A percentile compares a stretch with the other conserved stretches of the same genome.
Evolutionary conservation across 2,797 vertebrate species (phyloP).

Genomic region (Lutjanus argentimaculatus): DNA sequence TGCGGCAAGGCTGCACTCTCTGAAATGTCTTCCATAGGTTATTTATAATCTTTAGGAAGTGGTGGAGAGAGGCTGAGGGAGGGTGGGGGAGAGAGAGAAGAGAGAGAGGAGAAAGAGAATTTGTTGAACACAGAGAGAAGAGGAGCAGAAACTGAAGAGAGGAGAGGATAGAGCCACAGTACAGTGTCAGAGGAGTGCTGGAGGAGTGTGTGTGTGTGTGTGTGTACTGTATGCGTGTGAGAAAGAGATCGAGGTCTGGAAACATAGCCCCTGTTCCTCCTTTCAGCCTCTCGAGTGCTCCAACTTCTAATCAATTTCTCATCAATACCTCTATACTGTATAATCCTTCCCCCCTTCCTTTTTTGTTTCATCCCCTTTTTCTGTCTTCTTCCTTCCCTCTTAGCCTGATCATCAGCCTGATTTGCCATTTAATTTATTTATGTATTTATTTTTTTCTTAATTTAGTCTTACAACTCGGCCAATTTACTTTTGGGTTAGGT

Average conservation of each 20-base stretch:
- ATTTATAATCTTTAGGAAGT: slow-evolving; percentile 70
- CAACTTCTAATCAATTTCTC: slow-evolving; percentile 1
- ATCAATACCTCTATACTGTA: neutral
- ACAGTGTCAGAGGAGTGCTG: neutral
- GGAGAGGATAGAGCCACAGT: slow-evolving; percentile 9
- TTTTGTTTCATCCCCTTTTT: neutral
- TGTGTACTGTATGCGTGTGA: neutral
- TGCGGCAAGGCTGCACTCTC: slow-evolving; percentile 58
- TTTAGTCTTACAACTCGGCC: neutral
- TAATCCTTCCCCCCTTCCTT: neutral
- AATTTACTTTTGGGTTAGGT: neutral
- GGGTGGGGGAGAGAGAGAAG: slow-evolving; percentile 26
- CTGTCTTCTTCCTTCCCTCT: neutral
- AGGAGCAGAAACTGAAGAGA: slow-evolving; percentile 17
- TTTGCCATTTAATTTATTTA: neutral
- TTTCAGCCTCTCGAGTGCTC: slow-evolving; percentile 5
- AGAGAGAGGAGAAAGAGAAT: neutral
- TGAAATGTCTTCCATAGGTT: slow-evolving; percentile 72
- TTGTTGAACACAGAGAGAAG: slow-evolving; percentile 25
- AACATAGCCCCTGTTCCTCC: neutral
- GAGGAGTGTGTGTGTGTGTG: neutral
- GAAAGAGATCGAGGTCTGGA: slow-evolving; percentile 6
- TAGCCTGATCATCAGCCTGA: neutral
- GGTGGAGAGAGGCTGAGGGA: slow-evolving; percentile 39
- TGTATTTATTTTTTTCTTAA: neutral